A percentile compares a stretch with the other conserved stretches of the same genome.
These are phyloP conservation scores for Physocephala rufipes DNA, from an alignment of 2,888 invertebrate genomes.

Conservation along the genomic window DNA sequence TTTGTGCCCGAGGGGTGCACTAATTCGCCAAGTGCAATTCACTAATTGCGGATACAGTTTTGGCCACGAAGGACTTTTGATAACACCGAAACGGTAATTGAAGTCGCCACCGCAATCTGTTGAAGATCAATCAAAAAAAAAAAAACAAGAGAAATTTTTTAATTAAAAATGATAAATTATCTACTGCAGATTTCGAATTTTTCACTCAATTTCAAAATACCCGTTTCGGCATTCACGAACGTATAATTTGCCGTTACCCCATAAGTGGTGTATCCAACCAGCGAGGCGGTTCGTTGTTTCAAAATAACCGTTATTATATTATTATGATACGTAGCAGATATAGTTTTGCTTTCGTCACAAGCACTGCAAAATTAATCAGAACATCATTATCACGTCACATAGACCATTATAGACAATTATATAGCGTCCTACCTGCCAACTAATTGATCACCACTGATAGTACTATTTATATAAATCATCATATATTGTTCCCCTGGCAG, in stretches of 20 bases:
- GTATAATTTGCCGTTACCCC: conserved; percentile 42
- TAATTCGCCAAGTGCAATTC: conserved; percentile 83
- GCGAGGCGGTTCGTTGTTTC: conserved; percentile 21
- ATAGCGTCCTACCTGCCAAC: conserved; percentile 48
- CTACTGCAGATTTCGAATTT: too few species aligned
- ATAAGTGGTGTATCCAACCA: conserved; percentile 24
- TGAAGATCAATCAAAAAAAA: neutral
- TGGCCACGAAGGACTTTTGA: conserved; percentile 86
- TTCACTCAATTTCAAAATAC: conserved; percentile 37
- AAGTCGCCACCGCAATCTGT: conserved; percentile 79
- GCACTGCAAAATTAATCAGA: conserved; percentile 31
- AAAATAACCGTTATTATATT: conserved; percentile 44
- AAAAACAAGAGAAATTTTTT: too few species aligned
- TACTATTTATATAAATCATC: conserved; percentile 46
- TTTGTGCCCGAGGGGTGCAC: conserved; percentile 77
- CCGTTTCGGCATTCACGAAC: conserved; percentile 39
- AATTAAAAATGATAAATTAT: neutral
- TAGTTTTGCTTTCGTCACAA: conserved; percentile 38
- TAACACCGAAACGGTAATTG: conserved; percentile 72
- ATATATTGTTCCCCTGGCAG: conserved; percentile 35
- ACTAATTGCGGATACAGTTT: conserved; percentile 72
- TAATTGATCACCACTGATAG: conserved; percentile 36
- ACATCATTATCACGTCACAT: neutral
- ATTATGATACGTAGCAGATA: conserved; percentile 22
- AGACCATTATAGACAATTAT: neutral